A percentile compares a stretch with the other conserved stretches of the same genome.
Evolutionary conservation across 2,888 invertebrate species (phyloP).

Genomic region (Acronicta aceris): DNA sequence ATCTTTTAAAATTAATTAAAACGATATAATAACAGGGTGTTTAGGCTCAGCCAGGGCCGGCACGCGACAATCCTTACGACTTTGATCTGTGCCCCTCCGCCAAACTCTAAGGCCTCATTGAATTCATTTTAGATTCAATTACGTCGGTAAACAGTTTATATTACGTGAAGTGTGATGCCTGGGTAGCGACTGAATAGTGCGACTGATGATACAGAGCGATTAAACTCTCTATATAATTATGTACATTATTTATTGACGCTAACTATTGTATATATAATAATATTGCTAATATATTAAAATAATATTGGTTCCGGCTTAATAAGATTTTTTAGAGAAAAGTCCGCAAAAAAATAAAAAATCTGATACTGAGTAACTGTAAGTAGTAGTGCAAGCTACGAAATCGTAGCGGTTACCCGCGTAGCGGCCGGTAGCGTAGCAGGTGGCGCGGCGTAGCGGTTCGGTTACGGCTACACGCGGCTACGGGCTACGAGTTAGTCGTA

Average conservation of each 20-base stretch:
- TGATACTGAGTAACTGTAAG: too few relatives aligned
- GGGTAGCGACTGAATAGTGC: too few relatives aligned
- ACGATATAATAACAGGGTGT: constrained; percentile 8
- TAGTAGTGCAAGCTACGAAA: too few relatives aligned
- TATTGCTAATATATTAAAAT: too few relatives aligned
- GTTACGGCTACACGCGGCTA: too few relatives aligned
- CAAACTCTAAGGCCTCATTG: constrained; percentile 42
- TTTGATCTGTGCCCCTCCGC: constrained; percentile 29
- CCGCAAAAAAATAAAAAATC: too few relatives aligned
- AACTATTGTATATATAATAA: too few relatives aligned
- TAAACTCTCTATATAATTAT: too few relatives aligned
- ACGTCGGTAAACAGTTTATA: constrained; percentile 63
- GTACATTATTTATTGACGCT: too few relatives aligned
- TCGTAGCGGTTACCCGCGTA: constrained; percentile 10
- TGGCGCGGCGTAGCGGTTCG: background rate
- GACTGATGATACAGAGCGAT: too few relatives aligned
- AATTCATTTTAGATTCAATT: constrained; percentile 66
- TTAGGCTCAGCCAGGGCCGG: background rate
- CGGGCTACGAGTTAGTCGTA: background rate
- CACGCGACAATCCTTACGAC: background rate
- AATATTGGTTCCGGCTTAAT: too few relatives aligned
- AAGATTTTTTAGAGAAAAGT: too few relatives aligned
- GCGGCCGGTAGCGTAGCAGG: constrained; percentile 6
- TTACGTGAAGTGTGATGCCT: constrained; percentile 15
- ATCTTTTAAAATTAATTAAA: constrained; percentile 27